phyloP scores from a whole-genome alignment of 2,113 vertebrate species.

The Sylvilagus bachmani region DNA sequence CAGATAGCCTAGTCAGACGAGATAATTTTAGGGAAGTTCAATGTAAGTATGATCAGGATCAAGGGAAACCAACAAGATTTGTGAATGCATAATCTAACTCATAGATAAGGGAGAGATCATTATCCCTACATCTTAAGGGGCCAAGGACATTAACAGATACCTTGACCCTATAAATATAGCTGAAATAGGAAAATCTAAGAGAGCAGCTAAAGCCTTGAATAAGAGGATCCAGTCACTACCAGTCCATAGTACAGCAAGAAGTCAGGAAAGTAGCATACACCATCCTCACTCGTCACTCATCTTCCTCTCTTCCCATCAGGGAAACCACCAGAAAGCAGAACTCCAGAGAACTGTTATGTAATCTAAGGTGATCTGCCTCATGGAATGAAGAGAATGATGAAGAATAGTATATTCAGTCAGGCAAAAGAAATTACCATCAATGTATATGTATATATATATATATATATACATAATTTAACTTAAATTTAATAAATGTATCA shows the following conservation, averaged over 20 bases:
- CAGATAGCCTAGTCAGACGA: too few species aligned
- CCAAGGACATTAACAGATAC: too few species aligned
- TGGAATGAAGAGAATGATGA: neutral
- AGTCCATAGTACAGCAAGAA: neutral
- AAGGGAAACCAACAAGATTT: too few species aligned
- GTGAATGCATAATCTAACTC: too few species aligned
- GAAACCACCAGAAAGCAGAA: neutral
- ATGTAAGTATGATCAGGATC: too few species aligned
- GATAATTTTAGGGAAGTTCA: too few species aligned
- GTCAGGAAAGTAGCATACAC: neutral
- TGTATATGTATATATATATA: too few species aligned
- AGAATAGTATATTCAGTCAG: neutral
- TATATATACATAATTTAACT: too few species aligned
- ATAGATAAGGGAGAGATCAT: too few species aligned
- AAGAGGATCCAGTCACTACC: neutral
- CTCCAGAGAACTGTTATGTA: neutral
- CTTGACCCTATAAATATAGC: too few species aligned
- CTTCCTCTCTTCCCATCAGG: neutral
- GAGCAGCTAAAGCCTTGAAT: neutral
- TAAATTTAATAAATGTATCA: too few species aligned
- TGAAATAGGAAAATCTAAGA: neutral
- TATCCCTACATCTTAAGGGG: too few species aligned
- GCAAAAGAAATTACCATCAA: neutral
- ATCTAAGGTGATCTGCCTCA: neutral
- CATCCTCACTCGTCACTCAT: neutral